Base-by-base conservation (phyloP, 1,140 invertebrate species). In the Bombus impatiens region DNA sequence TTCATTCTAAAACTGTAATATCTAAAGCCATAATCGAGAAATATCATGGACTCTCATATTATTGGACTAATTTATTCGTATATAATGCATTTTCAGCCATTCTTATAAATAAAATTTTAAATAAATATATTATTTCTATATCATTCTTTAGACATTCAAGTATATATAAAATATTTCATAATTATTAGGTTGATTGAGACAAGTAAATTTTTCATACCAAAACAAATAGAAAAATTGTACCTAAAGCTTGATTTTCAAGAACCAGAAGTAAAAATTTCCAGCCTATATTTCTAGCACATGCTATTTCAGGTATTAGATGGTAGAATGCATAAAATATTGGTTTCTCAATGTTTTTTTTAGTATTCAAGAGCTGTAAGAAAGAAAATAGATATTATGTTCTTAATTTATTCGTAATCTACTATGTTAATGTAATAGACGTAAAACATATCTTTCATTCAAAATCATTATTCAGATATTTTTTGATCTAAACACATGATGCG, bases 61-160 rank as follows among this genome's bases (percentile, higher is more conserved):
- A 67, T n/a, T 47, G 22, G 25, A 68, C 28, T 75, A 47, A 65
- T 47, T 77, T 83, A 76, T 77, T 77, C 68, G 8, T 62, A 28
- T 57, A 25, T 71, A 28, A n/a, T 40, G 13, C 28, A 40, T 86
- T 68, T 83, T 76, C 13, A 65, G 47, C 53, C 47, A 22, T 53
- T 53, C 6, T 22, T 18, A n/a, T 28, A 32, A 62, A 53, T n/a
- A 9, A 9, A 42, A 76, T 65, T 83, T 74, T 47, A 25, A 25
- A 22, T 47, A 53, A 82, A 32, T 65, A 22, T 62, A 35, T 32
- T 65, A 62, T 42, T 62, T 76, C 22, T 35, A 53, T 32, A 53
- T 53, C 2, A 9, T 25, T 53, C 13, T 35, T 53, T 47, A 44
- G 32, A 53, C 2, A 47, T 44, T 75, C n/a, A 32, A 44, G 5